phyloP scores from a whole-genome alignment of 2,797 vertebrate genomes.

The Capromys pilorides region DNA sequence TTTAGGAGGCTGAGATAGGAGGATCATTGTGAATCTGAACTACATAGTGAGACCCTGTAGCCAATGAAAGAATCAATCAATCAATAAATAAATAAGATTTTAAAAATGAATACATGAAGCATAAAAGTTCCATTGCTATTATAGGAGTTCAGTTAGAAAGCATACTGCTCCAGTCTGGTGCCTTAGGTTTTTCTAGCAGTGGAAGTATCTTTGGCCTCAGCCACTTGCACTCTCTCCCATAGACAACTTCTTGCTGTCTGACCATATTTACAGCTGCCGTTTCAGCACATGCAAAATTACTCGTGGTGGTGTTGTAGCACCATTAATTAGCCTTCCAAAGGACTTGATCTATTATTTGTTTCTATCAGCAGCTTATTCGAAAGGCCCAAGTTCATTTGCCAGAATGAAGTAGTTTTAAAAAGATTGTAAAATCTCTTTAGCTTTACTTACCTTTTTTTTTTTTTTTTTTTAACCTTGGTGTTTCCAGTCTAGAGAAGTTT shows the following conservation, averaged over 20 bases:
- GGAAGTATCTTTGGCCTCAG: neutral
- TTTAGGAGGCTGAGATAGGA: neutral
- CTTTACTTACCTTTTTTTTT: neutral
- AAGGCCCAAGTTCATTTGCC: neutral
- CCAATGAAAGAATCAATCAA: too few species aligned
- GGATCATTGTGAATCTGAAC: too few species aligned
- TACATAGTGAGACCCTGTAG: too few species aligned
- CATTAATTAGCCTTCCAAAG: neutral
- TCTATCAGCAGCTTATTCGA: neutral
- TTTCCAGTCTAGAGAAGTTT: neutral
- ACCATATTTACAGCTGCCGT: neutral
- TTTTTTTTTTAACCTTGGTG: neutral
- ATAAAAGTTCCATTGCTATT: neutral
- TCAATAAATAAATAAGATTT: too few species aligned
- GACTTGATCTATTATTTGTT: neutral
- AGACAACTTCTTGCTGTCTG: neutral
- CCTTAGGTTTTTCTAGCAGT: neutral
- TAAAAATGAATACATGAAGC: neutral
- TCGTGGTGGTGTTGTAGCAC: neutral
- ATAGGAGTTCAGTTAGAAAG: neutral
- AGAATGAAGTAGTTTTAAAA: slow-evolving; percentile 1
- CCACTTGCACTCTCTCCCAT: neutral
- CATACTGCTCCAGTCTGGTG: neutral
- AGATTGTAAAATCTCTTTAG: neutral
- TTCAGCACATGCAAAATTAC: neutral